Percentiles rank a stretch among this genome's conserved stretches.
phyloP scores from a whole-genome alignment of 2,113 vertebrate species.

The human region GRCh38 chr9:99916001-99916500 shows the following conservation, averaged over 20 bases:
- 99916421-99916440: neutral
- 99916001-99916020: slow-evolving; percentile 35
- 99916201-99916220: neutral
- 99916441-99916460: neutral
- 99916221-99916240: neutral
- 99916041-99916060: neutral
- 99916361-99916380: neutral
- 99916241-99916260: neutral
- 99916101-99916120: slow-evolving; percentile 30
- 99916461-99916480: neutral
- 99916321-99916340: neutral
- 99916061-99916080: slow-evolving; percentile 19
- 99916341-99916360: neutral
- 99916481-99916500: neutral
- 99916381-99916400: neutral
- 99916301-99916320: neutral
- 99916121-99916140: neutral
- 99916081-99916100: slow-evolving; percentile 22
- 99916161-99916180: neutral
- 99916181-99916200: neutral
- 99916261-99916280: neutral
- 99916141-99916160: neutral
- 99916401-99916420: neutral
- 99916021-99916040: neutral
- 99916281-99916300: neutral